Base-by-base conservation (phyloP, 2,888 invertebrate species). In the Pocota personata region DNA sequence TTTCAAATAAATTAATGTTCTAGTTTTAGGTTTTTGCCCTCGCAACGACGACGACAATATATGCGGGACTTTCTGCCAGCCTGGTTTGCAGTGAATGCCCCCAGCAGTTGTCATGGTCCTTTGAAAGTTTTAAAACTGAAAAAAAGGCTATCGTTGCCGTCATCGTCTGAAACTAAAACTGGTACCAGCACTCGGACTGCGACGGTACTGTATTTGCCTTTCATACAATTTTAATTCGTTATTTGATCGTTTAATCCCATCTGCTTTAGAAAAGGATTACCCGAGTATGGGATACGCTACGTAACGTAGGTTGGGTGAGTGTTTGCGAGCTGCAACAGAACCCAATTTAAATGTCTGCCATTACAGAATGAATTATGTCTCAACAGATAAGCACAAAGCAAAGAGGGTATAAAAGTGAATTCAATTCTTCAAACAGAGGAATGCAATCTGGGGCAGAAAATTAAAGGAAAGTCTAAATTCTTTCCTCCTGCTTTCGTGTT, bases 1-100 rank as follows among this genome's bases (percentile, higher is more conserved):
- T 73, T 60, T 73, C 60, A 73, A 73, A 62, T 73, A 73, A 73
- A 73, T 73, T 37, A 73, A 60, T 52, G 72, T 48, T 52, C 62
- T 16, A 73, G 72, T 73, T 71, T 60, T 10, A 40, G 72, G 60
- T 62, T 40, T 48, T 73, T 60, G 60, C 50, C 60, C 50, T 58
- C 60, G 27, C 19, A 50, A 27, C 30, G 19, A 30, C 35, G 58
- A 60, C 24, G 72, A 30, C 72, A 72, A 71, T 71, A 58, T 72
- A 72, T 72, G 72, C 50, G 50, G 37, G 24, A 27, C 10, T 57
- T 16, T 10, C 40, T 67, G 30, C 46, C 62, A 43, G 46, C 32
- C 55, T 43, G 27, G 16, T 10, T 16, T 71, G 43, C 71, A 71
- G 43, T 46, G 46, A 57, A 71, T 46, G 71, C 27, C 43, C 67